Percentiles rank a stretch among this genome's conserved stretches.
Conservation (phyloP, 2,113 vertebrate species). For the Calonectris borealis region DNA sequence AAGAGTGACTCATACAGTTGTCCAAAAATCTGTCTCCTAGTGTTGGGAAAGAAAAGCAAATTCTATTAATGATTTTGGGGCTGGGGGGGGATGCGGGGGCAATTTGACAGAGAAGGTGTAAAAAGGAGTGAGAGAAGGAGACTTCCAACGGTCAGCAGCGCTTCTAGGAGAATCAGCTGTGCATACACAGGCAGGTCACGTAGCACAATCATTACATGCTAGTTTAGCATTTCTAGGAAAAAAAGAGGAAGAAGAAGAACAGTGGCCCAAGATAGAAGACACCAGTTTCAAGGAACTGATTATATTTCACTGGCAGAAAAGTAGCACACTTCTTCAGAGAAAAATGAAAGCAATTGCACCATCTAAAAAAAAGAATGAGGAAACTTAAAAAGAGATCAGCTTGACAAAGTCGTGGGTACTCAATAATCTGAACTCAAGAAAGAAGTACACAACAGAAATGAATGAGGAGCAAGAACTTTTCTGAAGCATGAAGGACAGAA, state of each 20-base stretch:
- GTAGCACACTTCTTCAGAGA: background rate
- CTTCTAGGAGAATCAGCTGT: background rate
- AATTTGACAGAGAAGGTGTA: background rate
- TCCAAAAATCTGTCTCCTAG: background rate
- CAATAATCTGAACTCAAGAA: background rate
- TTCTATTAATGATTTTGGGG: background rate
- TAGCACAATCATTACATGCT: background rate
- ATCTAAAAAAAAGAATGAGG: background rate
- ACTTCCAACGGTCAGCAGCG: background rate
- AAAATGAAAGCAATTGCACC: background rate
- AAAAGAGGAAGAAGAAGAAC: background rate
- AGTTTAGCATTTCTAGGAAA: background rate
- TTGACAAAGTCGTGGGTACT: background rate
- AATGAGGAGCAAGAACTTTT: background rate
- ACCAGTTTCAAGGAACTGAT: background rate
- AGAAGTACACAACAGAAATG: background rate
- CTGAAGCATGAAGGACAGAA: background rate
- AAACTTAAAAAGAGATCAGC: background rate
- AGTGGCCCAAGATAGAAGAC: background rate
- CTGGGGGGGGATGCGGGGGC: background rate
- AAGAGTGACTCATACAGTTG: background rate
- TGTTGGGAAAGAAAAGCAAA: background rate
- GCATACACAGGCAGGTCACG: background rate
- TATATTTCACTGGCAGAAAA: background rate
- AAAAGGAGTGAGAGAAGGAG: background rate